These are phyloP conservation scores for Lepas anatifera DNA, from an alignment of 2,888 invertebrate species.

Conservation along the genomic window DNA sequence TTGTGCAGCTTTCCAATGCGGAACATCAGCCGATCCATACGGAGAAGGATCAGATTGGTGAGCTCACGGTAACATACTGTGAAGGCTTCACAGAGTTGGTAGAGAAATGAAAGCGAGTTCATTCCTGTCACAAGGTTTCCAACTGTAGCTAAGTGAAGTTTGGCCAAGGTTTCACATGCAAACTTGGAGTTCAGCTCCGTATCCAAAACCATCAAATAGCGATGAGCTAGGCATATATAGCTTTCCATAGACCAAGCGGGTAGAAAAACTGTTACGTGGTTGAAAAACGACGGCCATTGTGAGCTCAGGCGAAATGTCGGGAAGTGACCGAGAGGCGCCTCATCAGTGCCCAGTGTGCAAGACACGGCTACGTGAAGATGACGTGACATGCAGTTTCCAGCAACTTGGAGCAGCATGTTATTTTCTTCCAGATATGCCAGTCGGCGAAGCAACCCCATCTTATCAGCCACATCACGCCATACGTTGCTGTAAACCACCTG, in stretches of 20 bases:
- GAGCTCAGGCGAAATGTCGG: neutral
- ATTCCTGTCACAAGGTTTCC: too few relatives aligned
- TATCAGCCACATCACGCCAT: neutral
- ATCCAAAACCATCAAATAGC: neutral
- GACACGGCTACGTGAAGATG: neutral
- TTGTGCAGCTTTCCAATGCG: neutral
- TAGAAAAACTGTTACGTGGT: neutral
- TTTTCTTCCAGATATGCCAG: neutral
- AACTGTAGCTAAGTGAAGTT: neutral
- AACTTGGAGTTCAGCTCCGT: neutral
- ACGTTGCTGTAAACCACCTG: neutral
- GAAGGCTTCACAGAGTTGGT: slow-evolving; percentile 1
- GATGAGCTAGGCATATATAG: neutral
- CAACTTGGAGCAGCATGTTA: neutral
- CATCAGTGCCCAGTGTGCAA: neutral
- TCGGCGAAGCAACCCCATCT: neutral
- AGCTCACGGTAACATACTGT: neutral
- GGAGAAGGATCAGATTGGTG: neutral
- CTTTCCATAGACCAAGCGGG: neutral
- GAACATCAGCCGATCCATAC: neutral
- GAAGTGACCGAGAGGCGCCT: neutral
- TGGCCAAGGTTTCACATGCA: neutral
- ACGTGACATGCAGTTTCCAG: neutral
- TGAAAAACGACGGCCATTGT: neutral
- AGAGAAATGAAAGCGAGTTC: neutral